Percentiles rank a stretch among this genome's conserved stretches.
Evolutionary conservation across 2,888 invertebrate genomes (phyloP).

Genomic region (Germaria angustata): DNA sequence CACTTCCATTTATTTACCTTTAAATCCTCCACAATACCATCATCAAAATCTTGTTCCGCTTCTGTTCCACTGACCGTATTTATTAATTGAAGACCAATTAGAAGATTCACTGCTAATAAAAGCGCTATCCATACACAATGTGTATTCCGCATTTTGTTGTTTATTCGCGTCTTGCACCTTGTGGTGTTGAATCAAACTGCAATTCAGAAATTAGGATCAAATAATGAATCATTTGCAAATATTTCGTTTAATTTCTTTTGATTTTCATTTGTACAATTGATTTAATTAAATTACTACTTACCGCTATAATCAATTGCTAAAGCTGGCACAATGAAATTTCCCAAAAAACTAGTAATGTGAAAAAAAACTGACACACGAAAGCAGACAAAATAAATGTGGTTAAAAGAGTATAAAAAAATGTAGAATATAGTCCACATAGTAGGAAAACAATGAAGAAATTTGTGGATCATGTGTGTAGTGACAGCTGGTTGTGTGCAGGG

Average conservation of each 20-base stretch:
- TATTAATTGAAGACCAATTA: constrained; percentile 55
- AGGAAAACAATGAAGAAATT: background rate
- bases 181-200: constrained; percentile 2
- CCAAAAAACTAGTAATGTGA: constrained; percentile 52
- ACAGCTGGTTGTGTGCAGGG: constrained; percentile 42
- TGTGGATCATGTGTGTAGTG: constrained; percentile 16
- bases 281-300: constrained; percentile 51
- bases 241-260: background rate
- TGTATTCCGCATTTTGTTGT: constrained; percentile 56
- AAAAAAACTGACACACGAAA: constrained; percentile 56
- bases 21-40: constrained; percentile 75
- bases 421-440: constrained; percentile 54
- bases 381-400: constrained; percentile 55
- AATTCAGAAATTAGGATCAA: background rate
- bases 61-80: constrained; percentile 59
- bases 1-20: constrained; percentile 70
- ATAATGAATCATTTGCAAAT: background rate
- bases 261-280: constrained; percentile 10
- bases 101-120: constrained; percentile 45
- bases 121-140: constrained; percentile 51
- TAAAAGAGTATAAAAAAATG: constrained; percentile 36
- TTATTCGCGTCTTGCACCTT: constrained; percentile 4
- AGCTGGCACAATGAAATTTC: constrained; percentile 54
- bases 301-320: constrained; percentile 60
- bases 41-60: constrained; percentile 70